Conservation (phyloP, 2,113 vertebrate genomes). For the Tretioscincus oriximinensis region DNA sequence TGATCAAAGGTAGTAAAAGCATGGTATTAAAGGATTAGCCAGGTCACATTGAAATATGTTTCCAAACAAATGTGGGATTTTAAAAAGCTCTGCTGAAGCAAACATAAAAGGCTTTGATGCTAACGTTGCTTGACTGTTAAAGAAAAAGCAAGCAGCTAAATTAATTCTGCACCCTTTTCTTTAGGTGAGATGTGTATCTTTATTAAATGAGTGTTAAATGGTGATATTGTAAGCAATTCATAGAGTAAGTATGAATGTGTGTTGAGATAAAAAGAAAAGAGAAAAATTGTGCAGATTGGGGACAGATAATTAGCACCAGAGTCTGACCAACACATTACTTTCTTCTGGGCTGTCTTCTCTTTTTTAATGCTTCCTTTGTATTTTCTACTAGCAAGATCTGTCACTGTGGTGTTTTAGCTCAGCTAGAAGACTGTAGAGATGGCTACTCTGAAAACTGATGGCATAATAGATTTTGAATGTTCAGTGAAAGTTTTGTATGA, state of each 20-base stretch:
- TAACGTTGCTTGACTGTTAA: conserved; percentile 50
- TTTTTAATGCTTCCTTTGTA: neutral
- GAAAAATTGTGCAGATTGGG: neutral
- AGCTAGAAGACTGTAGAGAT: neutral
- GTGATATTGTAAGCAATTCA: neutral
- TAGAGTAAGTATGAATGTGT: neutral
- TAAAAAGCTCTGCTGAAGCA: conserved; percentile 47
- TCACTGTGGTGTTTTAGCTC: neutral
- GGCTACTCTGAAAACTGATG: neutral
- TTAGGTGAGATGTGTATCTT: conserved; percentile 37
- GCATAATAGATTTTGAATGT: neutral
- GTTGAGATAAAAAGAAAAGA: neutral
- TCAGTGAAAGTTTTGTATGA: neutral
- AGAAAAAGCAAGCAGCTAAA: conserved; percentile 44
- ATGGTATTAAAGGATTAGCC: conserved; percentile 69
- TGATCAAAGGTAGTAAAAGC: conserved; percentile 62
- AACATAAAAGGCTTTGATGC: conserved; percentile 33
- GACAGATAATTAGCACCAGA: conserved; percentile 14
- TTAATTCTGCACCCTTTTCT: conserved; percentile 48
- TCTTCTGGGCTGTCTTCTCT: neutral
- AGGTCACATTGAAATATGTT: conserved; percentile 69
- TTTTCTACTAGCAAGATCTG: conserved; percentile 27
- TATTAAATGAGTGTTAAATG: conserved; percentile 24
- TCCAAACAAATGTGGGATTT: conserved; percentile 61
- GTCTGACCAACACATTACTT: neutral